A percentile compares a stretch with the other conserved stretches of the same genome.
Conservation (phyloP, 2,113 vertebrate species). For the Bubo blakistoni region DNA sequence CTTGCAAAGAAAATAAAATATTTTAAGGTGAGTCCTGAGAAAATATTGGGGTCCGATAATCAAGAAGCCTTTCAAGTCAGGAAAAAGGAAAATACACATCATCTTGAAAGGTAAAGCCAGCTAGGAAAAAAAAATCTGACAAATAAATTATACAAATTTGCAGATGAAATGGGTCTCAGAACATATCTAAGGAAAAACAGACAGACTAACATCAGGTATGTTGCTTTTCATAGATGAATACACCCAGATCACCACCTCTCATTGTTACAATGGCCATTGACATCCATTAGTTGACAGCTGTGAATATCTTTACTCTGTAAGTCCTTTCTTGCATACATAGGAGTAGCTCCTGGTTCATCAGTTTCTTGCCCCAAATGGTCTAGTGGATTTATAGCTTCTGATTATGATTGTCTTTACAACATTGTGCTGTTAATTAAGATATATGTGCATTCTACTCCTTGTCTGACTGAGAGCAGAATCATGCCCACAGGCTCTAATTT, state of each 20-base stretch:
- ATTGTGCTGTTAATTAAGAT: neutral
- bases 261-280: neutral
- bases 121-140: neutral
- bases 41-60: neutral
- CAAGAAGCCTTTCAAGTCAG: neutral
- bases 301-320: neutral
- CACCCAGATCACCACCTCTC: neutral
- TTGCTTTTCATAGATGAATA: neutral
- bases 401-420: neutral
- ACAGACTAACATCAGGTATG: neutral
- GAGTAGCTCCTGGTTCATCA: neutral
- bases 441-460: neutral
- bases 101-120: neutral
- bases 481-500: neutral
- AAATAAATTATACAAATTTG: neutral
- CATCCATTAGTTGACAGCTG: neutral
- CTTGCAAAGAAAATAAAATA: neutral
- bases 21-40: neutral
- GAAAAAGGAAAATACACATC: neutral
- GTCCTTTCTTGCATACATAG: neutral
- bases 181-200: neutral
- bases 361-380: neutral
- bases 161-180: neutral
- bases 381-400: neutral
- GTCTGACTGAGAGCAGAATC: neutral